Base-by-base conservation (phyloP, 2,797 vertebrate genomes). In the Yasuhikotakia modesta region DNA sequence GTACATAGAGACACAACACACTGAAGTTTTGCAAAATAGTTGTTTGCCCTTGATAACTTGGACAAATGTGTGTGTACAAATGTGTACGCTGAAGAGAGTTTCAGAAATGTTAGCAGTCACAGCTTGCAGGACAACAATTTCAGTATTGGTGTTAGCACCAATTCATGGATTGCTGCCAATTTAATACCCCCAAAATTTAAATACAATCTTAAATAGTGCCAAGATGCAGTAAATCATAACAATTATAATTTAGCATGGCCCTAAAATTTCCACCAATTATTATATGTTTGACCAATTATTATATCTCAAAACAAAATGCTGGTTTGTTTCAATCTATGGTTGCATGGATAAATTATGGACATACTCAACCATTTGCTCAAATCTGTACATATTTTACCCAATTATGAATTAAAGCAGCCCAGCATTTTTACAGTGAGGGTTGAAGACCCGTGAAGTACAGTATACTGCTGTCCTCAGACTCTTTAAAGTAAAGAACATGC, bases 101-200 rank as follows among this genome's bases (percentile, higher is more conserved):
- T n/a, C 19, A 43, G 68, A 71, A 68, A 78, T 71, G 69, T 65
- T 65, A 78, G 50, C 76, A 78, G 48, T 55, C 68, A 57, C 68
- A 70, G 68, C 68, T 78, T 78, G 75, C 10, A 10, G 67, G 75
- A 77, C 70, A 58, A 78, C 68, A 78, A 78, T 58, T 78, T 71
- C 60, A 77, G 55, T 55, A 61, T 69, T 77, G 74, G 65, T 55
- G 60, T 61, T 69, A 63, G 48, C 58, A 78, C 76, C 76, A 57
- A 71, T 78, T 60, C 71, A 61, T 50, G 48, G 76, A 78, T 70
- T 78, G 65, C 46, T 12, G 35, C 68, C 60, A 64, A 53, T 78
- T 65, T 78, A 50, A 22, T 55, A 64, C 2, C 46, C 68, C 76
- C 32, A 70, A 52, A 8, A 64, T 65, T 78, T 48, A 71, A 53